Evolutionary conservation across 2,797 vertebrate genomes (phyloP).

Genomic region (Buphagus erythrorhynchus): DNA sequence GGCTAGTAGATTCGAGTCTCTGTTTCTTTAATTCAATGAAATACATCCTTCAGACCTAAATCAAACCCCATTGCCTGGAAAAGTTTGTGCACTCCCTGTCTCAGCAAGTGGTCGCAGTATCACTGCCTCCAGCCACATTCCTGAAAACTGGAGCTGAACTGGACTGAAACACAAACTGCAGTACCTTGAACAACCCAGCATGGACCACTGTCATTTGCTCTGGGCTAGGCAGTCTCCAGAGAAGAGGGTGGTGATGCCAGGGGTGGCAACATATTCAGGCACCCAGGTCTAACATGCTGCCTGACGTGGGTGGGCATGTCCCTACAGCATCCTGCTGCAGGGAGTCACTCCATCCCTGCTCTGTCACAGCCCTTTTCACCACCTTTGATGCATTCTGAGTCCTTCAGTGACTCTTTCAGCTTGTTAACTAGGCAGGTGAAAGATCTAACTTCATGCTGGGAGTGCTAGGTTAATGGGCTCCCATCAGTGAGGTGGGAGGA

Average conservation of each 20-base stretch:
- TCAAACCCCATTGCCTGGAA: neutral
- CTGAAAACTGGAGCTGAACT: neutral
- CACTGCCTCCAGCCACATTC: neutral
- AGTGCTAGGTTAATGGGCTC: neutral
- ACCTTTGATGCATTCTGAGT: neutral
- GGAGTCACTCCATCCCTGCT: neutral
- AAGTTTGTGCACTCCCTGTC: neutral
- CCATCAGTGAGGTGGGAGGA: fast-evolving
- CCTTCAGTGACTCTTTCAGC: neutral
- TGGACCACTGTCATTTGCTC: fast-evolving
- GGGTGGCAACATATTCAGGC: neutral
- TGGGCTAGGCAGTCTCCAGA: neutral
- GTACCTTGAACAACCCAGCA: neutral
- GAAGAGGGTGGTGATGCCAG: neutral
- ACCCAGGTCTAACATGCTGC: neutral
- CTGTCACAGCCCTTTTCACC: neutral
- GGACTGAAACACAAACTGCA: neutral
- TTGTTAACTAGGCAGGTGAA: neutral
- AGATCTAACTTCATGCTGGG: neutral
- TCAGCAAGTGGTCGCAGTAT: neutral
- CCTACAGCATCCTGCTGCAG: neutral
- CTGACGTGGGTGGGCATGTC: fast-evolving
- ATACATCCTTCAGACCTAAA: neutral
- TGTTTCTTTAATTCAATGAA: neutral
- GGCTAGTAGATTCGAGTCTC: neutral